These are phyloP conservation scores for Lacanobia oleracea DNA, from an alignment of 2,888 invertebrate genomes.

Conservation along the genomic window DNA sequence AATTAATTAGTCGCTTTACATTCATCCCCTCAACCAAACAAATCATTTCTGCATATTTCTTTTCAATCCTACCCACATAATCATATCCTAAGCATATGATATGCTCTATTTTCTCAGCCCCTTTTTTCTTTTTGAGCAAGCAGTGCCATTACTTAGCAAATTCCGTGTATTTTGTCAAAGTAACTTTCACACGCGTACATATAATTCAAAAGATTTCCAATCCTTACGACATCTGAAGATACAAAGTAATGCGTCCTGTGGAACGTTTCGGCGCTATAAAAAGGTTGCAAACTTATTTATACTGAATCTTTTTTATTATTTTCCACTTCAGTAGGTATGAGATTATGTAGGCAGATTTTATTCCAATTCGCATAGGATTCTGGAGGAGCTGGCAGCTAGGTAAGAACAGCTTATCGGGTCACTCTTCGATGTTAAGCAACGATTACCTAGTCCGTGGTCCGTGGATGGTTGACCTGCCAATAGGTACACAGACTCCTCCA, in stretches of 20 bases:
- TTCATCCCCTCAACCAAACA: too few relatives aligned
- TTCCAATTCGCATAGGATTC: background rate
- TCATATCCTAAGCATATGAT: background rate
- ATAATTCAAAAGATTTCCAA: slow-evolving; percentile 57
- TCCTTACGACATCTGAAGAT: slow-evolving; percentile 44
- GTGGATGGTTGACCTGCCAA: too few relatives aligned
- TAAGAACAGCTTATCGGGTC: background rate
- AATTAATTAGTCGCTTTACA: too few relatives aligned
- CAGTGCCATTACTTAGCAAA: slow-evolving; percentile 4
- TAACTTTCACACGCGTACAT: slow-evolving; percentile 23
- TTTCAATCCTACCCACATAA: background rate
- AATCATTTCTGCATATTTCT: too few relatives aligned
- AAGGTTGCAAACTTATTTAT: slow-evolving; percentile 72
- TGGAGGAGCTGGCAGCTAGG: background rate
- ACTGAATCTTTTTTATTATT: slow-evolving; percentile 74
- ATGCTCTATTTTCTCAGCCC: background rate
- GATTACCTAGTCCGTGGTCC: background rate
- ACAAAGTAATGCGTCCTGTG: slow-evolving; percentile 54
- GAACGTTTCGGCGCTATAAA: slow-evolving; percentile 57
- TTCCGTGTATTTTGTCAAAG: slow-evolving; percentile 17
- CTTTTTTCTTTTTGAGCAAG: background rate
- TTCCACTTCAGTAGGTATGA: slow-evolving; percentile 65
- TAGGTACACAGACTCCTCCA: too few relatives aligned
- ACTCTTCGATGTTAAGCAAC: background rate
- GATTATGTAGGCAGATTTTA: slow-evolving; percentile 53